These are phyloP conservation scores for Pseudomyrmex gracilis DNA, from an alignment of 1,140 invertebrate species.

Conservation along the genomic window DNA sequence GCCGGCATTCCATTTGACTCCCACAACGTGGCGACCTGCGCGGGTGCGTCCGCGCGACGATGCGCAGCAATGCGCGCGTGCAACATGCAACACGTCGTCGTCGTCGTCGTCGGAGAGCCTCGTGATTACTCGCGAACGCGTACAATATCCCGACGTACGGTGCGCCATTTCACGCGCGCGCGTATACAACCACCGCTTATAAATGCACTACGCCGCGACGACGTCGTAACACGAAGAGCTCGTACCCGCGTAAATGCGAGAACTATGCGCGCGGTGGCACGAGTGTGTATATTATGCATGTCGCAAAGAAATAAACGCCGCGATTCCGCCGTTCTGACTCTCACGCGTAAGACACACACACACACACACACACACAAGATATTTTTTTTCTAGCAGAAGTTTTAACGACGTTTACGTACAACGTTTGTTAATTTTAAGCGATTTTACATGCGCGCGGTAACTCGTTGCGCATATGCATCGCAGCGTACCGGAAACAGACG, in stretches of 20 bases:
- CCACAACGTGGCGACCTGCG: constrained; percentile 61
- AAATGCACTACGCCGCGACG: constrained; percentile 6
- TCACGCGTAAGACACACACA: background rate
- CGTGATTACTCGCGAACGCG: constrained; percentile 21
- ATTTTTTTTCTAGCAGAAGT: background rate
- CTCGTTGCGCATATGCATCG: constrained; percentile 7
- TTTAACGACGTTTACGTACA: too few species aligned
- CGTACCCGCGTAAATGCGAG: too few species aligned
- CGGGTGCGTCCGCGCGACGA: constrained; percentile 66
- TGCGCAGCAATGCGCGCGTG: constrained; percentile 21
- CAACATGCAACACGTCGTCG: background rate
- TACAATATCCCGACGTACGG: constrained; percentile 34
- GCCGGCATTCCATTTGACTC: constrained; percentile 70
- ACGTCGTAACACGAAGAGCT: background rate
- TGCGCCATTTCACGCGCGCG: constrained; percentile 23
- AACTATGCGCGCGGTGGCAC: too few species aligned
- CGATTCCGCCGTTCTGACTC: background rate
- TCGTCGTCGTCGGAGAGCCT: constrained; percentile 33
- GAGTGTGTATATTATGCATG: too few species aligned
- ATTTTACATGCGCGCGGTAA: background rate
- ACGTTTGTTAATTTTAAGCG: too few species aligned
- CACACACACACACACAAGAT: background rate
- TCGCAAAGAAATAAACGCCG: too few species aligned
- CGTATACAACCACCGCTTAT: background rate
- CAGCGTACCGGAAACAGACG: constrained; percentile 72